Conservation (phyloP, 2,113 vertebrate genomes). For the Carlito syrichta region DNA sequence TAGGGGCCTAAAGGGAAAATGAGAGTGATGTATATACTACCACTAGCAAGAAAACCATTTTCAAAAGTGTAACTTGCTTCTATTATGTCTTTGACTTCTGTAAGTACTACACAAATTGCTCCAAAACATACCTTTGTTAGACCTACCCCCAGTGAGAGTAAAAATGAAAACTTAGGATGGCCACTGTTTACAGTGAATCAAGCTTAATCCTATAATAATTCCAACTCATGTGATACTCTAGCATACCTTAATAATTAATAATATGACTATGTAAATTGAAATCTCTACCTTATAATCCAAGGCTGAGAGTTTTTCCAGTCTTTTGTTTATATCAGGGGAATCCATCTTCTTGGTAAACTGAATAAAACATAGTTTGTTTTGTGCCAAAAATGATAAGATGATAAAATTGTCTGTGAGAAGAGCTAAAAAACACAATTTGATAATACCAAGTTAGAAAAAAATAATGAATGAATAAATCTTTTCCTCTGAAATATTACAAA, state of each 20-base stretch:
- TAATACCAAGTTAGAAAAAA: slow-evolving; percentile 43
- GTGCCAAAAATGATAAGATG: slow-evolving; percentile 93
- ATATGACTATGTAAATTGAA: not conserved
- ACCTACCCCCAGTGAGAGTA: not conserved
- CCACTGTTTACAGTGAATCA: slow-evolving; percentile 9
- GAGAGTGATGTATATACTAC: not conserved
- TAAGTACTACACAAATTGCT: not conserved
- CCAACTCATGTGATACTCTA: not conserved
- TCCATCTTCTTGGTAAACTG: slow-evolving; percentile 89
- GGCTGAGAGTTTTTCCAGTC: slow-evolving; percentile 90
- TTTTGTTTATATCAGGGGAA: slow-evolving; percentile 85
- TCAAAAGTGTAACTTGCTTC: slow-evolving; percentile 7
- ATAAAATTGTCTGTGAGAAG: slow-evolving; percentile 92
- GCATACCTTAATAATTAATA: not conserved
- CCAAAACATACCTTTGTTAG: slow-evolving; percentile 7
- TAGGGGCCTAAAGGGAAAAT: slow-evolving; percentile 20
- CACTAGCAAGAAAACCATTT: not conserved
- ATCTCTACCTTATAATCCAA: slow-evolving; percentile 91
- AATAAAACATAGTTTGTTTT: slow-evolving; percentile 91
- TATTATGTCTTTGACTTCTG: not conserved
- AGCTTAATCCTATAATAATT: slow-evolving; percentile 13
- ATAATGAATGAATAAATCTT: slow-evolving; percentile 7
- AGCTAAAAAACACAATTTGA: slow-evolving; percentile 83
- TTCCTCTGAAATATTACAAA: slow-evolving; percentile 55
- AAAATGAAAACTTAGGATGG: not conserved